Conservation (phyloP, 2,113 vertebrate genomes). For the Hipposideros armiger region DNA sequence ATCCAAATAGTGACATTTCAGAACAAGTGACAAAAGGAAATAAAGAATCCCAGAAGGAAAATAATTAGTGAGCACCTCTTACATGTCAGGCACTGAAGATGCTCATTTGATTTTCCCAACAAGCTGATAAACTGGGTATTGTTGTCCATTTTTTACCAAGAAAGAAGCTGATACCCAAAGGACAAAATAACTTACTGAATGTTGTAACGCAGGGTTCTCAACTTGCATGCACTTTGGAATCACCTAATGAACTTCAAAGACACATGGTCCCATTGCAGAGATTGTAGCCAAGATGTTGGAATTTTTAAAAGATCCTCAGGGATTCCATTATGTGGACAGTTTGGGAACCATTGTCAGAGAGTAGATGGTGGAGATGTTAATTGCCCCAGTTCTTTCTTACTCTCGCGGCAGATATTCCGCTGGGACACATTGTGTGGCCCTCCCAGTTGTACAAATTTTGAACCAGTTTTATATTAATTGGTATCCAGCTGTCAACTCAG, state of each 20-base stretch:
- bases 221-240: not conserved
- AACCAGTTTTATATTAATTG: not conserved
- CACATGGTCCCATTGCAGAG: not conserved
- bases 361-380: not conserved
- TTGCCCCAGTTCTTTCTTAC: not conserved
- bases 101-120: not conserved
- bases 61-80: not conserved
- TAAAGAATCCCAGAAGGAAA: not conserved
- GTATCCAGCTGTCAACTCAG: not conserved
- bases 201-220: not conserved
- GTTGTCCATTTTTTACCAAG: not conserved
- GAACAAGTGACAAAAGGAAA: not conserved
- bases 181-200: not conserved
- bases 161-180: not conserved
- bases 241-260: not conserved
- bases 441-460: not conserved
- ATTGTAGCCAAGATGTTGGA: not conserved
- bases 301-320: conserved; percentile 6
- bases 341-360: not conserved
- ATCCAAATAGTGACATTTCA: not conserved
- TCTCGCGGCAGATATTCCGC: not conserved
- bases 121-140: not conserved
- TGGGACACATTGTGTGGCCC: not conserved
- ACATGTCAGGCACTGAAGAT: not conserved
- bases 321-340: not conserved